A percentile compares a stretch with the other conserved stretches of the same genome.
Evolutionary conservation across 2,888 invertebrate genomes (phyloP).

Genomic region (Melipona beecheii): DNA sequence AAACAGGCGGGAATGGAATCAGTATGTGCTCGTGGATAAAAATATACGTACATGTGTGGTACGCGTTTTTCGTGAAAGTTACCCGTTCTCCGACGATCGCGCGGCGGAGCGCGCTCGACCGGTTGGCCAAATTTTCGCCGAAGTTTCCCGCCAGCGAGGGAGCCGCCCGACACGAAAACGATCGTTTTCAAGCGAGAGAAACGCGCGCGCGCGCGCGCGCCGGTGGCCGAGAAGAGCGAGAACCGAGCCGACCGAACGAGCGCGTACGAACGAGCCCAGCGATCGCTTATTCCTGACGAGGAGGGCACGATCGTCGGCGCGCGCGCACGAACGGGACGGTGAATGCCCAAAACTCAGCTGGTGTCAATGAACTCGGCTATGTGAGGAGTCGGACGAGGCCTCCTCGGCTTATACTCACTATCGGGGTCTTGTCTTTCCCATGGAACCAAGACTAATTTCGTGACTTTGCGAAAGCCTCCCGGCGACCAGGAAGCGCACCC

Average conservation of each 20-base stretch:
- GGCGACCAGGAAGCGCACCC: constrained; percentile 42
- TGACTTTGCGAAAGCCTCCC: constrained; percentile 81
- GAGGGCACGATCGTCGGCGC: constrained; percentile 64
- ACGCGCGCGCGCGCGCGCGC: constrained; percentile 32
- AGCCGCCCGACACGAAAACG: constrained; percentile 54
- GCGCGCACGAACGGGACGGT: constrained; percentile 78
- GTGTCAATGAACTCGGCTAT: constrained; percentile 83
- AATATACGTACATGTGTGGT: background rate
- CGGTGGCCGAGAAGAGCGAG: constrained; percentile 57
- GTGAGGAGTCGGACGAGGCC: constrained; percentile 80
- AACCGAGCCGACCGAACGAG: constrained; percentile 55
- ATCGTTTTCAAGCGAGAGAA: constrained; percentile 50
- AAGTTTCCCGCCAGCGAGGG: constrained; percentile 37
- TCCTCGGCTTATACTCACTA: constrained; percentile 78
- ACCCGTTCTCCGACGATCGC: background rate
- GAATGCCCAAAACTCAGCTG: constrained; percentile 83
- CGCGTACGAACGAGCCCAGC: constrained; percentile 59
- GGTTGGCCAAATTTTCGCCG: constrained; percentile 26
- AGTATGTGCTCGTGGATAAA: background rate
- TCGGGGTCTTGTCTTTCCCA: constrained; percentile 84
- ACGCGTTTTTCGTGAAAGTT: background rate
- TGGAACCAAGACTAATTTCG: constrained; percentile 84
- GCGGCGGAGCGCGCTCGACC: background rate
- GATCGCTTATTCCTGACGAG: constrained; percentile 73
- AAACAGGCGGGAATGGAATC: background rate